Conservation (phyloP, 2,797 vertebrate genomes). For the Anableps anableps region DNA sequence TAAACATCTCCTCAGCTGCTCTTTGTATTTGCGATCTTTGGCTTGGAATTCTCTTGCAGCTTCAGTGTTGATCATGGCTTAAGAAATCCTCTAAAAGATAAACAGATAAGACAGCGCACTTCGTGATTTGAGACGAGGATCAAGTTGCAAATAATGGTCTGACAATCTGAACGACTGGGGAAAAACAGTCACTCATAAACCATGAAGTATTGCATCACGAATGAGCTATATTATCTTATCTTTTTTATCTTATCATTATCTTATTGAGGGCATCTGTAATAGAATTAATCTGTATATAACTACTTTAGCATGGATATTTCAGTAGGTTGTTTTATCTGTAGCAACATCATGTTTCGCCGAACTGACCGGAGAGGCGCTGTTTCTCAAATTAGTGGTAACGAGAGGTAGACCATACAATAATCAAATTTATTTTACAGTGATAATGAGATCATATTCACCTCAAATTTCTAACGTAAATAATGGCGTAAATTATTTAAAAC, state of each 20-base stretch:
- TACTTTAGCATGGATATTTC: not conserved
- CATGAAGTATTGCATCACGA: not conserved
- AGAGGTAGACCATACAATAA: not conserved
- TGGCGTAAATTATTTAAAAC: not conserved
- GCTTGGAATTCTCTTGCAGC: constrained; percentile 66
- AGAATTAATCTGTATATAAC: not conserved
- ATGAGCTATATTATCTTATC: not conserved
- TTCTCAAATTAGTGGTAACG: not conserved
- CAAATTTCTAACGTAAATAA: not conserved
- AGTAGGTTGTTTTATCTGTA: not conserved
- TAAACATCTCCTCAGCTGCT: constrained; percentile 80
- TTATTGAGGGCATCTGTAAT: not conserved
- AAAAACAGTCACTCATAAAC: not conserved
- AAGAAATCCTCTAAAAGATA: constrained; percentile 15
- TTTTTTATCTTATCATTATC: too few species aligned
- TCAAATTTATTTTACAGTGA: not conserved
- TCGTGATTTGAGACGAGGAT: not conserved
- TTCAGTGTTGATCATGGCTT: constrained; percentile 69
- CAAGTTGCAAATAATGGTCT: not conserved
- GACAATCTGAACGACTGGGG: not conserved
- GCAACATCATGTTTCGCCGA: constrained; percentile 12
- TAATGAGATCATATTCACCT: not conserved
- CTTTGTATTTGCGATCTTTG: constrained; percentile 76
- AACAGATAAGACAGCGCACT: not conserved
- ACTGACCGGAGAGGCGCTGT: constrained; percentile 40